Base-by-base conservation (phyloP, 2,888 invertebrate species). In the Bugulina stolonifera region DNA sequence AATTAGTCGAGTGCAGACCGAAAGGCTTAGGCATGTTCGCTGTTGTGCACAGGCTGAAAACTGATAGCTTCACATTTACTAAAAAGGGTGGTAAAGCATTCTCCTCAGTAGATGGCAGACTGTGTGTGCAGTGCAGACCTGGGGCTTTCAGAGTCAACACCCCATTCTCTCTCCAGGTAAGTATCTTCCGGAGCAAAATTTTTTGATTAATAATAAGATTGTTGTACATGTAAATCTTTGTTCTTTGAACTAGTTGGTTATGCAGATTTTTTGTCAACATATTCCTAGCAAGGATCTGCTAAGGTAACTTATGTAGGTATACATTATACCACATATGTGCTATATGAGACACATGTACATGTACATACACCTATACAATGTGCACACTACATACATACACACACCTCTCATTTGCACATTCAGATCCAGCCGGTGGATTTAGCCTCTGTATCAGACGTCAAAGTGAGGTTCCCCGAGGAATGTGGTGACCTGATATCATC, bases 371-470 rank as follows among this genome's bases (percentile, higher is more conserved):
- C n/a, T n/a, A n/a, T n/a, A n/a, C n/a, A n/a, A n/a, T n/a, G n/a
- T n/a, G n/a, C n/a, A n/a, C n/a, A n/a, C n/a, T n/a, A n/a, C n/a
- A n/a, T n/a, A n/a, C n/a, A n/a, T n/a, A n/a, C n/a, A n/a, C n/a
- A n/a, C n/a, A n/a, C n/a, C n/a, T n/a, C n/a, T n/a, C n/a, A n/a
- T n/a, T n/a, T n/a, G n/a, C n/a, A n/a, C n/a, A 25, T 22, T 2
- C 71, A 82, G 82, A 77, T 81, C 27, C 80, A 81, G 57, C 76
- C 78, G 0, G 76, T 81, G 3, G 82, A 82, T 64, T 73, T 76
- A 25, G 72, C 76, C 54, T 69, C 77, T 0, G 76, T 81, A 1
- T 73, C 77, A 0, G 81, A 81, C n/a, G 72, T 81, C 2, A 79
- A 78, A 71, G 29, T 64, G 5, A 73, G 77, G 25, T 58, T 74